Evolutionary conservation across 2,113 vertebrate genomes (phyloP).

Genomic region (Sceloporus tristichus): DNA sequence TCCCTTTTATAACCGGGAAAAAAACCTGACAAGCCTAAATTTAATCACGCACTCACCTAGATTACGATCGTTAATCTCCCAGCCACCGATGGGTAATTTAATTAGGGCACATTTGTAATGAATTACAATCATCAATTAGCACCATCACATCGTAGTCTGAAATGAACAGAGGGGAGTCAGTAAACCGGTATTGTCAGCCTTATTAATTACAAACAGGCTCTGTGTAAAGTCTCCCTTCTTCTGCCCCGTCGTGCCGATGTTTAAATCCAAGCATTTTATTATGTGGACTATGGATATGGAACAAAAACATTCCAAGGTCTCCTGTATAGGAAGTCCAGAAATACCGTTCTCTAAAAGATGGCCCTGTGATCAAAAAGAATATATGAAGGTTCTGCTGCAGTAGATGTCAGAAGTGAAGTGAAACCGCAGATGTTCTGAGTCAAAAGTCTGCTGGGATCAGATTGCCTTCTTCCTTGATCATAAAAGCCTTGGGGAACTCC

Average conservation of each 20-base stretch:
- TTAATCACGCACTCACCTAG: constrained; percentile 64
- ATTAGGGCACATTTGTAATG: constrained; percentile 78
- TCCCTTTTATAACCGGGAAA: constrained; percentile 52
- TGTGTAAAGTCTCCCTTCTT: background rate
- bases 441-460: no score
- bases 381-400: background rate
- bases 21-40: constrained; percentile 63
- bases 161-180: constrained; percentile 57
- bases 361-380: background rate
- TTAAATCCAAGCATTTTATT: background rate
- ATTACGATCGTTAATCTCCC: constrained; percentile 74
- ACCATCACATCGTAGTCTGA: constrained; percentile 53
- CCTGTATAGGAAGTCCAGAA: fast-evolving
- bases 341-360: fast-evolving
- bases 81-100: constrained; percentile 77
- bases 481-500: background rate
- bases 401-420: constrained; percentile 1
- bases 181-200: constrained; percentile 55
- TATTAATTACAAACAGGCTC: constrained; percentile 49
- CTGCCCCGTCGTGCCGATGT: background rate
- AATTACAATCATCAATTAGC: constrained; percentile 80
- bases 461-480: no score
- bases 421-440: background rate
- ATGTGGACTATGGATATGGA: constrained; percentile 32
- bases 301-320: background rate